Percentiles rank a stretch among this genome's conserved stretches.
These are phyloP conservation scores for Leptinotarsa juncta DNA, from an alignment of 2,888 invertebrate genomes.

Conservation along the genomic window DNA sequence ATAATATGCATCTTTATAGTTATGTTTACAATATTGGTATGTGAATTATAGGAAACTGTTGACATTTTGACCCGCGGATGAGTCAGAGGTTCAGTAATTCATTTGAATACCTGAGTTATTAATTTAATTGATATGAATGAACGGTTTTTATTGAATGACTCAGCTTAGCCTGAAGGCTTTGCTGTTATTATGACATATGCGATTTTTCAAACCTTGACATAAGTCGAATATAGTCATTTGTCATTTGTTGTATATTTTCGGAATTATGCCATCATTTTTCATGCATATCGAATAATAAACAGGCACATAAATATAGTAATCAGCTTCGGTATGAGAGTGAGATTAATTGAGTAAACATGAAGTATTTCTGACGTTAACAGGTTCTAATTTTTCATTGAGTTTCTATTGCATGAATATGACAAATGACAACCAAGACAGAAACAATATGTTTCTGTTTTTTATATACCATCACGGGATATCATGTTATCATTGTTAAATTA, in stretches of 20 bases:
- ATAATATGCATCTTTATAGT: conserved; percentile 19
- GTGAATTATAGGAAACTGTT: conserved; percentile 23
- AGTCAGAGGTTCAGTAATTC: conserved; percentile 30
- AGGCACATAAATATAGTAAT: background rate
- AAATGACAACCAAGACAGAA: background rate
- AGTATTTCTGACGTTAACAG: background rate
- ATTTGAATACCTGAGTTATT: conserved; percentile 27
- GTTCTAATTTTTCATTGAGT: background rate
- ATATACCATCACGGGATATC: background rate
- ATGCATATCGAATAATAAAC: background rate
- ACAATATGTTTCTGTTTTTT: background rate
- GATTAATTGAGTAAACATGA: background rate
- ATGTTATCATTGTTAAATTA: conserved; percentile 16
- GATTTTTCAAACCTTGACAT: conserved; percentile 6
- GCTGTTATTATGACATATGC: conserved; percentile 24
- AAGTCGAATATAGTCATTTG: conserved; percentile 17
- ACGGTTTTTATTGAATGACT: conserved; percentile 26
- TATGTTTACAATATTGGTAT: conserved; percentile 12
- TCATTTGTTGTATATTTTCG: background rate
- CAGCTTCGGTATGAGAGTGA: background rate
- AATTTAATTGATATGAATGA: conserved; percentile 25
- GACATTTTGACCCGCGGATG: conserved; percentile 29
- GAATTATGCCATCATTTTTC: conserved; percentile 2
- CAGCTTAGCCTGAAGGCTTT: conserved; percentile 4
- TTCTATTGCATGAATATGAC: conserved; percentile 1